A percentile compares a stretch with the other conserved stretches of the same genome.
Evolutionary conservation across 2,888 invertebrate genomes (phyloP).

Genomic region (Aspidiotus rigidus): DNA sequence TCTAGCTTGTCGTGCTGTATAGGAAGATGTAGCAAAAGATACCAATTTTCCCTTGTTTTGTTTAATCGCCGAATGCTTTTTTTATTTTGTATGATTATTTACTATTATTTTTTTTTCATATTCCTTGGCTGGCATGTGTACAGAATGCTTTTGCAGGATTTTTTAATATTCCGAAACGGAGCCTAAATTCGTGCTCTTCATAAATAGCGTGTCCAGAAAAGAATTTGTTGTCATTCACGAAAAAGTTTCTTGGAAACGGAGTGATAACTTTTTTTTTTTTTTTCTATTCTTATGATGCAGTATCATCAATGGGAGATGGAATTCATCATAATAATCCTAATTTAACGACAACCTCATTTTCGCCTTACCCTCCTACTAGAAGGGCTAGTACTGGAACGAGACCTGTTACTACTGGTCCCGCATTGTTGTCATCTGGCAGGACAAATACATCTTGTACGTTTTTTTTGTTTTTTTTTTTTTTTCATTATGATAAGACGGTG

Average conservation of each 20-base stretch:
- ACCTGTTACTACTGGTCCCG: constrained; percentile 33
- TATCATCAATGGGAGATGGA: constrained; percentile 31
- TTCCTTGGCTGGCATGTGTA: too few species aligned
- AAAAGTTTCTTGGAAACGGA: too few species aligned
- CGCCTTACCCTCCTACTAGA: constrained; percentile 39
- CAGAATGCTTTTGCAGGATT: too few species aligned
- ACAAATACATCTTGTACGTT: constrained; percentile 32
- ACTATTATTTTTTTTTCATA: too few species aligned
- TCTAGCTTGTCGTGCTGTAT: too few species aligned
- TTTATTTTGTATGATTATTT: too few species aligned
- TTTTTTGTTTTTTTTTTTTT: constrained; percentile 13
- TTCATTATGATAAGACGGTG: constrained; percentile 9
- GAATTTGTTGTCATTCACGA: not conserved
- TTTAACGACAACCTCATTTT: constrained; percentile 35
- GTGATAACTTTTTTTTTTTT: constrained; percentile 9
- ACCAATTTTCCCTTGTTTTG: too few species aligned
- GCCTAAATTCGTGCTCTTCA: too few species aligned
- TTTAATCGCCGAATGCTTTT: too few species aligned
- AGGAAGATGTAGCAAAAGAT: too few species aligned
- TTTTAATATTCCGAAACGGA: too few species aligned
- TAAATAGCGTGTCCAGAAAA: not conserved
- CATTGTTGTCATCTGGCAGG: constrained; percentile 23
- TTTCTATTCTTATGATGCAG: constrained; percentile 23
- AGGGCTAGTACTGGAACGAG: constrained; percentile 39
- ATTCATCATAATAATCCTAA: constrained; percentile 30